Conservation (phyloP, 1,140 invertebrate genomes). For the Cydia splendana region DNA sequence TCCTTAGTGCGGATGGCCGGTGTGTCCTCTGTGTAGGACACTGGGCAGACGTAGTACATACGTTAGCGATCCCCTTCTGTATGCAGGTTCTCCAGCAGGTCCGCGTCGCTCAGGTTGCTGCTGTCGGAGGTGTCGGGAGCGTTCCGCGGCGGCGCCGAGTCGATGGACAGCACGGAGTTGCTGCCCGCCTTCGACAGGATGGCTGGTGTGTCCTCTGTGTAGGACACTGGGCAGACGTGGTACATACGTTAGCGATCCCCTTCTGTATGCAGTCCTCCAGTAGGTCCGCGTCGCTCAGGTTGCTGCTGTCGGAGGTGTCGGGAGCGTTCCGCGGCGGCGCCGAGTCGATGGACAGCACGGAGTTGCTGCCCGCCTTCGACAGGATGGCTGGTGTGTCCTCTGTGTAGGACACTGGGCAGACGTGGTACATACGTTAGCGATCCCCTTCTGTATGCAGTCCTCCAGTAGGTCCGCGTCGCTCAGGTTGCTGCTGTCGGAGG, state of each 20-base stretch:
- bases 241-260: slow-evolving; percentile 64
- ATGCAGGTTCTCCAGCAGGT: slow-evolving; percentile 89
- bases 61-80: slow-evolving; percentile 78
- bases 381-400: neutral
- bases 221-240: slow-evolving; percentile 74
- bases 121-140: slow-evolving; percentile 66
- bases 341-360: slow-evolving; percentile 82
- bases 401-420: slow-evolving; percentile 75
- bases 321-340: slow-evolving; percentile 36
- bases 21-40: neutral
- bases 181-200: slow-evolving; percentile 86
- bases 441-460: slow-evolving; percentile 86
- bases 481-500: slow-evolving; percentile 80
- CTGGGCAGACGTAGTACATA: slow-evolving; percentile 29
- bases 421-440: slow-evolving; percentile 58
- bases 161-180: slow-evolving; percentile 84
- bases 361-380: too few relatives aligned
- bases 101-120: slow-evolving; percentile 83
- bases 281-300: slow-evolving; percentile 83
- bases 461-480: slow-evolving; percentile 85
- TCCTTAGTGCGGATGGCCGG: slow-evolving; percentile 63
- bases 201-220: neutral
- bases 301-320: slow-evolving; percentile 78
- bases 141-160: slow-evolving; percentile 59
- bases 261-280: slow-evolving; percentile 88